Evolutionary conservation across 2,797 vertebrate genomes (phyloP), one percentile per base, ranked within the genome.

Genomic region (Peromyscus aztecus): DNA sequence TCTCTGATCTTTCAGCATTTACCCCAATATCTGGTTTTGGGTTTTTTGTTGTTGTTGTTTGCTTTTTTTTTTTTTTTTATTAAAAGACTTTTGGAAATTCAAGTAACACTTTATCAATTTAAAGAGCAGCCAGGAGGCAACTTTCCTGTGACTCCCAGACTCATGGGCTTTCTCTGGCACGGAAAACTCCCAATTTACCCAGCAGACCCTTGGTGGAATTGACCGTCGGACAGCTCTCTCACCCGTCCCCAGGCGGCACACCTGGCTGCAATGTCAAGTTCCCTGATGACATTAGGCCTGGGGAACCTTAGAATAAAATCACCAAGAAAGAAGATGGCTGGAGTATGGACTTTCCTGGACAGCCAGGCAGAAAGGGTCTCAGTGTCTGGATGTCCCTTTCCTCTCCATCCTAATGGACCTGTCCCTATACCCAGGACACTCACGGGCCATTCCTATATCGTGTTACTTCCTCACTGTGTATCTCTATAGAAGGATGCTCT

Each of bases 401-500:
- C 10, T 89, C 84, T 65, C 27, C 31, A 67, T 40, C 49, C 46
- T 10, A 2, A 4, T 23, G 4, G 27, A 29, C 34, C 71, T 61
- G 4, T 5, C 12, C 49, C 43, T 27, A 7, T 6, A 83, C 19
- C 24, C 3, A 0, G 6, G 16, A 6, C 37, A 40, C 31, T 14
- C 75, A 75, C 2, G 55, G 23, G 14, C 85, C 27, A 0, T 77
- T 77, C 27, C 52, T 65, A 23, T 40, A n/a, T 14, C 9, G 5
- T 8, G 57, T 37, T 43, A 49, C 43, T 40, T 57, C 57, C 52
- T 75, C 43, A 67, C 57, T 3, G 5, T 6, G 7, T 8, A 13
- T n/a, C 69, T 16, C 34, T 31, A 17, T 27, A 61, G 19, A 61
- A 93, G 23, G 14, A 29, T 52, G 27, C 6, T 31, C 21, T n/a